Percentiles rank a stretch among this genome's conserved stretches.
Evolutionary conservation across 2,888 invertebrate species (phyloP).

Genomic region (Lamellibrachia satsuma): DNA sequence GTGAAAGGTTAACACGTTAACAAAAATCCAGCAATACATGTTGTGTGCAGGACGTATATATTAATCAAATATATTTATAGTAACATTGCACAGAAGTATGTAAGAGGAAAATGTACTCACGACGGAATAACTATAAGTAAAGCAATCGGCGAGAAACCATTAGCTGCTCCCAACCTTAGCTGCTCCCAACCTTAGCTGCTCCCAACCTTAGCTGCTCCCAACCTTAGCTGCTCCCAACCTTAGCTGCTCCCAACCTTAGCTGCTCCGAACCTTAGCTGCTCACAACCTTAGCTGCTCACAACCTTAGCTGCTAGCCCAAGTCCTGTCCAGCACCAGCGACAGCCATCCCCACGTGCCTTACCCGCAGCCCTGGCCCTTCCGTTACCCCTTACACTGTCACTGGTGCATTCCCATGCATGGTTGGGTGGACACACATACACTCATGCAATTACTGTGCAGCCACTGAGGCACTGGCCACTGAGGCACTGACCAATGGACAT

Average conservation of each 20-base stretch:
- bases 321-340: neutral
- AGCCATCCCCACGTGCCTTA: neutral
- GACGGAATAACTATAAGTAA: neutral
- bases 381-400: neutral
- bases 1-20: neutral
- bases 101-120: neutral
- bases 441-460: no score
- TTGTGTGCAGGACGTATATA: neutral
- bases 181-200: neutral
- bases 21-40: neutral
- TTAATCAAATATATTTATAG: neutral
- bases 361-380: neutral
- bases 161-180: neutral
- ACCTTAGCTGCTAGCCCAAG: neutral
- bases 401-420: no score
- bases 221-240: neutral
- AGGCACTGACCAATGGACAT: no score
- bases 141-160: neutral
- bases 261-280: no score
- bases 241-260: neutral
- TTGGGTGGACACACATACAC: no score
- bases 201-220: neutral
- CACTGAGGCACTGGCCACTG: no score
- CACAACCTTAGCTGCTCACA: no score
- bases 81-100: neutral